Conservation (phyloP, 2,113 vertebrate species). For the Nannospalax galili region DNA sequence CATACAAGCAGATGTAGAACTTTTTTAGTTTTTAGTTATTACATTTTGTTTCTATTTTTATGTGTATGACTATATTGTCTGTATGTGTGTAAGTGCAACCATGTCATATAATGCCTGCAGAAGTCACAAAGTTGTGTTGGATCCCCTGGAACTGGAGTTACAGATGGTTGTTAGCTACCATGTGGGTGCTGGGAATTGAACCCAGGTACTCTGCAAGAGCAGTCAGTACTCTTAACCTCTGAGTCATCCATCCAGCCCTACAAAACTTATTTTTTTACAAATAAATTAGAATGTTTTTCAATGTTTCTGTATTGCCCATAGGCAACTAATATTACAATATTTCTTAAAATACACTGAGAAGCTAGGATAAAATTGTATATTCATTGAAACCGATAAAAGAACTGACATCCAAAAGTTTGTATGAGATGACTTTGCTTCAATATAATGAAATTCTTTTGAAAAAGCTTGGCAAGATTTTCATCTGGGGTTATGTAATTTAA, state of each 20-base stretch:
- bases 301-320: neutral
- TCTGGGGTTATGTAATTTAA: neutral
- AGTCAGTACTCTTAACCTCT: too few relatives aligned
- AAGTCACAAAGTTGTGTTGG: too few relatives aligned
- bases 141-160: too few relatives aligned
- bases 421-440: neutral
- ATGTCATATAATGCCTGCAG: too few relatives aligned
- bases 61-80: too few relatives aligned
- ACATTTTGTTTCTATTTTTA: too few relatives aligned
- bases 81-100: too few relatives aligned
- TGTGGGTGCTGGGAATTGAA: too few relatives aligned
- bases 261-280: accelerated
- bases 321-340: neutral
- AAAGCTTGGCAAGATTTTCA: neutral
- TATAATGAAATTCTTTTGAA: neutral
- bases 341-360: conserved; percentile 13
- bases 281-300: neutral
- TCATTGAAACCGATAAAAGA: neutral
- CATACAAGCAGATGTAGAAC: neutral
- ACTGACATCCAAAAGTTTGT: neutral
- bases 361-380: neutral
- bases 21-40: too few relatives aligned
- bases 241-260: too few relatives aligned
- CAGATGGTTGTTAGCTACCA: too few relatives aligned
- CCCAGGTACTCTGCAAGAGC: too few relatives aligned